phyloP scores from a whole-genome alignment of 2,888 invertebrate genomes.

The Athetis lepigone region DNA sequence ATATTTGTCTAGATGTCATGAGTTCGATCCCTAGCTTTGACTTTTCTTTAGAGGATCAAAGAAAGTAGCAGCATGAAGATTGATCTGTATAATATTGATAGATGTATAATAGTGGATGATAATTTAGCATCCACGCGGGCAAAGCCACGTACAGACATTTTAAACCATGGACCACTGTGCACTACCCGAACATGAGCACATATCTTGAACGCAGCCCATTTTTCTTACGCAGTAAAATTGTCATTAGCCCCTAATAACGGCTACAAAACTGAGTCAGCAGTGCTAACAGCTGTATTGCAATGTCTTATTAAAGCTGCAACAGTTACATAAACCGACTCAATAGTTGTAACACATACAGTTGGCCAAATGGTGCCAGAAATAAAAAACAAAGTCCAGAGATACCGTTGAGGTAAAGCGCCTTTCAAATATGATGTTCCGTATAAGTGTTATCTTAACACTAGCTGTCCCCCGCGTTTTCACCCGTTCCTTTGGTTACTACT shows the following conservation, averaged over 20 bases:
- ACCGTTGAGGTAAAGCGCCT: slow-evolving; percentile 8
- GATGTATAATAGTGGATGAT: no score
- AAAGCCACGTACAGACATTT: slow-evolving; percentile 9
- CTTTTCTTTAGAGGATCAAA: no score
- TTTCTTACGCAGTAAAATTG: slow-evolving; percentile 36
- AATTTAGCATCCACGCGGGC: no score
- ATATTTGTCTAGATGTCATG: no score
- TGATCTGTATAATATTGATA: no score
- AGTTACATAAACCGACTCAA: slow-evolving; percentile 42
- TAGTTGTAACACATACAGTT: slow-evolving; percentile 48
- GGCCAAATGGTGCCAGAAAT: slow-evolving; percentile 43
- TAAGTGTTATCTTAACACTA: no score
- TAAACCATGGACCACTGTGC: not conserved
- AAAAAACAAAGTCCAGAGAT: slow-evolving; percentile 31
- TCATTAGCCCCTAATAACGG: slow-evolving; percentile 45
- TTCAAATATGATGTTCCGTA: slow-evolving; percentile 36
- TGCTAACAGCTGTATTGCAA: slow-evolving; percentile 44
- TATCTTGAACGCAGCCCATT: slow-evolving; percentile 35
- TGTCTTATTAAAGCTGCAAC: slow-evolving; percentile 52
- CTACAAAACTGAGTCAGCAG: slow-evolving; percentile 49
- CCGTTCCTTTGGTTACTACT: no score
- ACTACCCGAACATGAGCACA: not conserved
- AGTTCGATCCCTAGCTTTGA: no score
- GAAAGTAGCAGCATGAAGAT: no score
- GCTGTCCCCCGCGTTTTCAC: no score